Base-by-base conservation (phyloP, 2,113 vertebrate species). In the Odocoileus virginianus region DNA sequence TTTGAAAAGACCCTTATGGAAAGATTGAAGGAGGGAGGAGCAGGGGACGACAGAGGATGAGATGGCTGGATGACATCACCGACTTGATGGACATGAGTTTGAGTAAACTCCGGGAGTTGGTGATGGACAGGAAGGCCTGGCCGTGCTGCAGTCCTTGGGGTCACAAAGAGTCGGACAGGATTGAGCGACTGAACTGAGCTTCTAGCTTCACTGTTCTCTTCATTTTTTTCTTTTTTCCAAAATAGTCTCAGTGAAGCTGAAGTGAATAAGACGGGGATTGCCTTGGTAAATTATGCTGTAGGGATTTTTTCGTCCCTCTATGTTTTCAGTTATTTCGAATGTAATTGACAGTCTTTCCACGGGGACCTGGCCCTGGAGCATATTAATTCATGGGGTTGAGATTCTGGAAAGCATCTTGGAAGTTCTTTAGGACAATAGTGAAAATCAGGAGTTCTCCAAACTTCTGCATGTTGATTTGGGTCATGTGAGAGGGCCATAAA, bases 151-250 rank as follows among this genome's bases (percentile, higher is more conserved):
- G 67, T 40, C 67, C 67, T 12, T 40, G 67, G 64, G n/a, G n/a
- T 23, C 9, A 36, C n/a, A 71, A 71, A 71, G 67, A 23, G 19
- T 40, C 6, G 5, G 9, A 17, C n/a, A 23, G 19, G 11, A 6
- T 19, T 40, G 67, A 40, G 19, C 5, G 1, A 23, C n/a, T 40
- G 19, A 71, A 23, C 67, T 71, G 67, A 71, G 23, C n/a, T 36
- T 36, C 2, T 6, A 9, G 54, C 33, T 28, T 93, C 23, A 2
- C 45, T 4, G 13, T 10, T 45, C 47, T 86, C 78, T 52, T 52
- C 15, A 64, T 64, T 4, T 23, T 21, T 76, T 85, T 67, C 81
- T 27, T 45, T 0, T 16, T 0, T 0, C 19, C 67, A 3, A 40
- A 7, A 25, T 60, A 40, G 64, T 85, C 55, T 52, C 40, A 30